These are phyloP conservation scores for Procavia capensis DNA, from an alignment of 2,113 vertebrate genomes.

Conservation along the genomic window DNA sequence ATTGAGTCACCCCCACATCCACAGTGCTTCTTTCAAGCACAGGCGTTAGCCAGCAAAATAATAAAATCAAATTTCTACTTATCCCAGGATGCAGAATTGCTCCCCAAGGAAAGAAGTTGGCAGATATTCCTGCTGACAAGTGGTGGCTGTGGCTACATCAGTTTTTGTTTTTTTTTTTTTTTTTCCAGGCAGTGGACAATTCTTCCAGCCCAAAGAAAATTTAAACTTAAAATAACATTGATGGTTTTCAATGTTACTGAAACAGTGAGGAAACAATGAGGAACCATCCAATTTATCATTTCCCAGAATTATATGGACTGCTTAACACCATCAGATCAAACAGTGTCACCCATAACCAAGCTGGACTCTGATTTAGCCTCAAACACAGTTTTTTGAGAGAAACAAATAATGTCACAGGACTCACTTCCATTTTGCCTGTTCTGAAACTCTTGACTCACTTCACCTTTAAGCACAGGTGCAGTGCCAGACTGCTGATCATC, in stretches of 20 bases:
- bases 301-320: neutral
- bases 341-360: neutral
- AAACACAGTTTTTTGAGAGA: neutral
- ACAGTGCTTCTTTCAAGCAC: constrained; percentile 54
- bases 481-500: neutral
- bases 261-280: neutral
- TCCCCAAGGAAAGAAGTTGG: constrained; percentile 69
- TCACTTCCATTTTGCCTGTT: neutral
- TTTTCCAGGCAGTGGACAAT: constrained; percentile 68
- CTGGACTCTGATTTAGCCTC: neutral
- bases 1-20: constrained; percentile 21
- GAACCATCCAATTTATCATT: constrained; percentile 47
- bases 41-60: constrained; percentile 67
- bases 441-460: neutral
- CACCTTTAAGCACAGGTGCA: neutral
- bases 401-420: neutral
- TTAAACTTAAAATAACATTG: constrained; percentile 70
- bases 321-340: neutral
- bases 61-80: constrained; percentile 79
- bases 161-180: too few relatives aligned
- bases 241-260: constrained; percentile 55
- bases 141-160: constrained; percentile 5
- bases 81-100: constrained; percentile 61
- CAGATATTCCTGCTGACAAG: constrained; percentile 73
- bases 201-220: constrained; percentile 66